These are phyloP conservation scores for Perccottus glenii DNA, from an alignment of 2,113 vertebrate species.

Conservation along the genomic window DNA sequence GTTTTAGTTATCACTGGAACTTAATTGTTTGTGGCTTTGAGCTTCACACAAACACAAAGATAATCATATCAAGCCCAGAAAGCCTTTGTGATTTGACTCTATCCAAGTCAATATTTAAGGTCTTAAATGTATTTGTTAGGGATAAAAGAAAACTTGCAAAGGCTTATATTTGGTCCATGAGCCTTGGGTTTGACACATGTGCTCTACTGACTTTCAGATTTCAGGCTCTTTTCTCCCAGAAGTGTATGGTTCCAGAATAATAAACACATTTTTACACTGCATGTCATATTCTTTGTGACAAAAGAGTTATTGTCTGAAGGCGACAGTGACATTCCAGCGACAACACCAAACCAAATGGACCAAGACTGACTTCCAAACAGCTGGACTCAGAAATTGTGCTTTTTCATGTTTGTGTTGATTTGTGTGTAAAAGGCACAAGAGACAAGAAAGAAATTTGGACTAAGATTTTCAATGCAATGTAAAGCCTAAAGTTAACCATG, in stretches of 20 bases:
- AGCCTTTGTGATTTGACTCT: no score
- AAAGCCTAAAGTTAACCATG: slow-evolving; percentile 38
- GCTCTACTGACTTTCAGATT: neutral
- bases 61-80: no score
- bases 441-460: neutral
- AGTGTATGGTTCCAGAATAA: neutral
- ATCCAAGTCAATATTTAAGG: no score
- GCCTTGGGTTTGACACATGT: neutral
- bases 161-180: neutral
- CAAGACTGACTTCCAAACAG: no score
- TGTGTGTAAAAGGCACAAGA: neutral
- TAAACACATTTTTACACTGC: slow-evolving; percentile 6
- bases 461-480: no score
- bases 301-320: slow-evolving; percentile 37
- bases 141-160: no score
- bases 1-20: neutral
- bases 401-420: no score
- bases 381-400: neutral
- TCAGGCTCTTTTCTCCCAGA: neutral
- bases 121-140: no score
- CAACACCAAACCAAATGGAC: neutral
- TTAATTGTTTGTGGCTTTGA: no score
- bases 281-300: slow-evolving; percentile 23
- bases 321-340: slow-evolving; percentile 32
- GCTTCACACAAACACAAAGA: no score